These are phyloP conservation scores for Poecilia velifera DNA, from an alignment of 2,797 vertebrate genomes.

Conservation along the genomic window DNA sequence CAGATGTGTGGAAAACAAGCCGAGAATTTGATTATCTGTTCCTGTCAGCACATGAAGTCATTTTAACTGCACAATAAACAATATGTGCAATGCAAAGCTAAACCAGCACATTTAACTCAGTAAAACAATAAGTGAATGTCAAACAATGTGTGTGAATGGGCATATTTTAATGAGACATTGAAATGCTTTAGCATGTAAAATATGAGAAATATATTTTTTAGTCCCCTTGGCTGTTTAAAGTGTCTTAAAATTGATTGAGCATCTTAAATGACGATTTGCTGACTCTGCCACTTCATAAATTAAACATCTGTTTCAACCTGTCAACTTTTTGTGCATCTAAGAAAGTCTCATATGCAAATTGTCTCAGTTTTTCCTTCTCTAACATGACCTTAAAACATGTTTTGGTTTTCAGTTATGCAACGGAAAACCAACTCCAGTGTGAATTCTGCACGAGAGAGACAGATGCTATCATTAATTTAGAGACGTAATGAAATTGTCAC, in stretches of 20 bases:
- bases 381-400: neutral
- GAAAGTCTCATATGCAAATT: neutral
- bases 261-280: neutral
- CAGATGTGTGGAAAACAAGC: slow-evolving; percentile 24
- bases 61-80: slow-evolving; percentile 11
- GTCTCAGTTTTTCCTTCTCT: neutral
- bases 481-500: slow-evolving; percentile 56
- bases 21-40: slow-evolving; percentile 11
- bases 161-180: neutral
- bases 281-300: neutral
- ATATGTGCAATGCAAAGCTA: neutral
- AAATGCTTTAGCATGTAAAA: neutral
- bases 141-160: neutral
- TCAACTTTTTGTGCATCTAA: neutral
- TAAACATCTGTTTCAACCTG: neutral
- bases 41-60: neutral
- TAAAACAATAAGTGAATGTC: neutral
- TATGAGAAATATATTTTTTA: neutral
- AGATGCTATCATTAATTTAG: slow-evolving; percentile 26
- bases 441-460: slow-evolving; percentile 38
- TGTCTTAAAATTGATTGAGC: neutral
- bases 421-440: slow-evolving; percentile 30
- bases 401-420: slow-evolving; percentile 35
- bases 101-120: neutral
- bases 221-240: neutral